phyloP scores from a whole-genome alignment of 2,888 invertebrate genomes.

The Alloscopus bannaensis region DNA sequence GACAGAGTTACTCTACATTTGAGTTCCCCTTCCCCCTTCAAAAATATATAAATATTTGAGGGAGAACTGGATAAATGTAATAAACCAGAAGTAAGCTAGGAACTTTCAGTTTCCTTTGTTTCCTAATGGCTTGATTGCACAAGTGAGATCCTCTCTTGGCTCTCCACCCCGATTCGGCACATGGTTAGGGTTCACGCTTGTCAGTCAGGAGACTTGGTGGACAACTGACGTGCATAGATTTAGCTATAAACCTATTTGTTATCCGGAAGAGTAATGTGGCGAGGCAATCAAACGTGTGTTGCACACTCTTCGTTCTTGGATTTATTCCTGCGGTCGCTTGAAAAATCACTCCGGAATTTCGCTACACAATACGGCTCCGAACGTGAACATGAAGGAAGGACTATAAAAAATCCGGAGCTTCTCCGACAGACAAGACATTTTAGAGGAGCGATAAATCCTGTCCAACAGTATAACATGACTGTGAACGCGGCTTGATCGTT shows the following conservation, averaged over 20 bases:
- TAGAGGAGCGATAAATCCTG: constrained; percentile 27
- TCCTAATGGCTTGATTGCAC: constrained; percentile 25
- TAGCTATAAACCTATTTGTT: constrained; percentile 20
- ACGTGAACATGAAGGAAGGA: too few species aligned
- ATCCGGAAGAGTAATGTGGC: constrained; percentile 7
- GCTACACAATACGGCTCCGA: too few species aligned
- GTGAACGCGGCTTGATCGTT: constrained; percentile 1
- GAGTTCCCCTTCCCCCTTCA: too few species aligned
- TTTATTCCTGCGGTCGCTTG: constrained; percentile 3
- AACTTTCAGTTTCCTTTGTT: constrained; percentile 7
- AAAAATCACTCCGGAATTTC: too few species aligned
- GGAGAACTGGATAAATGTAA: not conserved
- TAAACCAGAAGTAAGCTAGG: constrained; percentile 2
- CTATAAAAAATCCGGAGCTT: not conserved
- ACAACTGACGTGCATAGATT: constrained; percentile 23
- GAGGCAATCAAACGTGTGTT: constrained; percentile 13
- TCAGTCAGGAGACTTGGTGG: constrained; percentile 21
- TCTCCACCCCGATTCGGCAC: too few species aligned
- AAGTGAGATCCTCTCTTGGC: not conserved
- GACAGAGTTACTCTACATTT: too few species aligned
- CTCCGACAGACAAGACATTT: constrained; percentile 3
- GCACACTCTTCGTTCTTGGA: not conserved
- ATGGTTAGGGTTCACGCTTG: not conserved
- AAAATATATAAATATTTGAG: not conserved
- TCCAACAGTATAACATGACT: not conserved